Evolutionary conservation across 2,888 invertebrate genomes (phyloP).

Genomic region (Hipparchia sbordonii): DNA sequence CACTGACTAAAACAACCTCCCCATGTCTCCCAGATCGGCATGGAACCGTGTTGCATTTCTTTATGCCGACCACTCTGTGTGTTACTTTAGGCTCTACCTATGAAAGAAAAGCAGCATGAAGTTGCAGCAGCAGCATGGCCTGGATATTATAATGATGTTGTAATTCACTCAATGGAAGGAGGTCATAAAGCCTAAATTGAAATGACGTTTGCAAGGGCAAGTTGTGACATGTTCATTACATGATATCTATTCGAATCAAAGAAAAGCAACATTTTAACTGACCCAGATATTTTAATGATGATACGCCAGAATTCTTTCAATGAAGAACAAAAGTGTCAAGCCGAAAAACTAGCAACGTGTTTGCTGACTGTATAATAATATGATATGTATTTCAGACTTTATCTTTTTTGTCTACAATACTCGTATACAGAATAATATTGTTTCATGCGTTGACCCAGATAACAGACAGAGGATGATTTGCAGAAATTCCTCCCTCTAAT

Average conservation of each 20-base stretch:
- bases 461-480: not conserved
- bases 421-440: not conserved
- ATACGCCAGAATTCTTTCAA: not conserved
- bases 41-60: too few species aligned
- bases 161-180: too few species aligned
- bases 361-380: not conserved
- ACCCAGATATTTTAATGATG: constrained; percentile 9
- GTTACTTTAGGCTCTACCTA: too few species aligned
- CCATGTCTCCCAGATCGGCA: too few species aligned
- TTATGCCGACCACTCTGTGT: too few species aligned
- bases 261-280: not conserved
- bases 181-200: not conserved
- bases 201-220: not conserved
- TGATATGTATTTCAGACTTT: not conserved
- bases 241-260: constrained; percentile 1
- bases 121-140: too few species aligned
- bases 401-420: not conserved
- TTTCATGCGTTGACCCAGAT: not conserved
- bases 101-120: too few species aligned
- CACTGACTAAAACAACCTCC: too few species aligned
- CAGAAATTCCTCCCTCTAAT: not conserved
- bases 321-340: not conserved
- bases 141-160: too few species aligned
- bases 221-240: not conserved
- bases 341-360: not conserved